Percentiles rank a stretch among this genome's conserved stretches.
These are phyloP conservation scores for Drosophila pegasa DNA, from an alignment of 2,888 invertebrate species.

Conservation along the genomic window DNA sequence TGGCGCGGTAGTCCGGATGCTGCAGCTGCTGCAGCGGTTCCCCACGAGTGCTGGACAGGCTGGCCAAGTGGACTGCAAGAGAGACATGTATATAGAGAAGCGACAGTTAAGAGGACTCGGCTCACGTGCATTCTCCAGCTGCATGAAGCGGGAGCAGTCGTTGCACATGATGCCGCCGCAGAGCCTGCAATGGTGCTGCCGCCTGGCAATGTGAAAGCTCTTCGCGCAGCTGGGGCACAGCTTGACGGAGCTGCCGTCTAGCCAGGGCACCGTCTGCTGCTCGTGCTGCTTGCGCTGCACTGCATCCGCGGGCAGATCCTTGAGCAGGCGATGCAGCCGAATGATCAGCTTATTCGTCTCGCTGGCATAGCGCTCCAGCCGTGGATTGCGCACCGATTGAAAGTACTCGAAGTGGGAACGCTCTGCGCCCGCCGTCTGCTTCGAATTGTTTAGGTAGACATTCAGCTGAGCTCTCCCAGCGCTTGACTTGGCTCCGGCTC, in stretches of 20 bases:
- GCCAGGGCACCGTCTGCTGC: constrained; percentile 94
- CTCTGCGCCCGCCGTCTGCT: constrained; percentile 85
- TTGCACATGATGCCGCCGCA: constrained; percentile 97
- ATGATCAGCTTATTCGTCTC: constrained; percentile 98
- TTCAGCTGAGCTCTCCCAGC: constrained; percentile 66
- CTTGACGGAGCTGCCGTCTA: constrained; percentile 95
- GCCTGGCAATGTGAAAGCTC: constrained; percentile 92
- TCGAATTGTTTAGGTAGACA: constrained; percentile 76
- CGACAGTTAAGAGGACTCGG: not conserved
- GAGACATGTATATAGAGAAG: not conserved
- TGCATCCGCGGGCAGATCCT: constrained; percentile 91
- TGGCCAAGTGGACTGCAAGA: constrained; percentile 79
- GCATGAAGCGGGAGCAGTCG: constrained; percentile 94
- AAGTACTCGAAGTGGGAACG: constrained; percentile 90
- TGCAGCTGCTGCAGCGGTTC: constrained; percentile 72
- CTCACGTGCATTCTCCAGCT: constrained; percentile 91
- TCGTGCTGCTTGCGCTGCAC: constrained; percentile 90
- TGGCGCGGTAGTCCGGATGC: constrained; percentile 85
- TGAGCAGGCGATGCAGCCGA: constrained; percentile 94
- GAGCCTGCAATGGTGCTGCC: constrained; percentile 98
- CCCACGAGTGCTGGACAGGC: constrained; percentile 75
- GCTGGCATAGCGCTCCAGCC: constrained; percentile 94
- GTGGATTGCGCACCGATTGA: constrained; percentile 88
- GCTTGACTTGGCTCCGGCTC: constrained; percentile 37
- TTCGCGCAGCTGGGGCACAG: constrained; percentile 96